Evolutionary conservation across 2,888 invertebrate species (phyloP), one percentile per base, ranked within the genome.

Genomic region (Capitulum mitella): DNA sequence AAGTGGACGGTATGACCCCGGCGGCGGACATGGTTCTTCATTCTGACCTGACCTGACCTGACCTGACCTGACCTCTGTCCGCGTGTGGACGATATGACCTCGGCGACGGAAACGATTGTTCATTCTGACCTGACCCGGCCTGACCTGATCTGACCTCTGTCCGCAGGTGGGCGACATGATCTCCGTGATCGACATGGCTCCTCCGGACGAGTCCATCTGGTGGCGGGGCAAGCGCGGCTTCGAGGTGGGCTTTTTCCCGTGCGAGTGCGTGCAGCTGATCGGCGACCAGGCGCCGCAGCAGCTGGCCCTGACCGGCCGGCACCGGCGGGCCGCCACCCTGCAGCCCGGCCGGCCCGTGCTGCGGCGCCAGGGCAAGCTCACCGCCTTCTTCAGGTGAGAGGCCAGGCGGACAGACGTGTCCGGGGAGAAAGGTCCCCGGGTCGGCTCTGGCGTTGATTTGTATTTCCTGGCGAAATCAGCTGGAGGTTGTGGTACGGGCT

Each of bases 161-260:
- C 54, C 37, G 1, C 91, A 98, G 91, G 94, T 97, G 46, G 98
- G 98, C 79, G 98, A 98, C 85, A 98, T 98, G 93, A 95, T 98
- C 83, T 97, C 97, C 12, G 97, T 98, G 82, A 98, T 98, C 83
- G 98, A 98, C 86, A 98, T 98, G 97, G 97, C 97, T 80, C 90
- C 92, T 84, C 93, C 96, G 0, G 93, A 94, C 79, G 97, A 97
- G 86, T 95, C 95, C 78, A 90, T 93, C 79, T 98, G 97, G 97
- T 98, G 98, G 98, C 90, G 98, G 78, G 98, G 98, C 82, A 98
- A 98, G 86, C 91, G 94, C 78, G 96, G 95, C 0, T 97, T 97
- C 87, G 94, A 96, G 84, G 97, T 98, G 77, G 97, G 97, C 0
- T 98, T 97, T 88, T 98, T 98, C 87, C 98, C 98, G 0, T 93